phyloP scores from a whole-genome alignment of 2,888 invertebrate species.

The Theretra japonica region DNA sequence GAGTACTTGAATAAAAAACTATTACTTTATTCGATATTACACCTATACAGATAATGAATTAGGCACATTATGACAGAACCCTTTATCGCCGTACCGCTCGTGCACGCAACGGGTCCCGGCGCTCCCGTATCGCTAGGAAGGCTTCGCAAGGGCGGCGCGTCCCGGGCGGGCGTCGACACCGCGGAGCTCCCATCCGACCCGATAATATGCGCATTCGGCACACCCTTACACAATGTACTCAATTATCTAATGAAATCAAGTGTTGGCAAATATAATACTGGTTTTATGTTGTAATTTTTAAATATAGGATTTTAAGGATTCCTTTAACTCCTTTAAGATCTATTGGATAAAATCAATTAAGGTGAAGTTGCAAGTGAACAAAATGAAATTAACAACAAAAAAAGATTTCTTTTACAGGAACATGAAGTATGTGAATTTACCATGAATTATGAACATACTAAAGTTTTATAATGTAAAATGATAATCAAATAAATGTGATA shows the following conservation, averaged over 20 bases:
- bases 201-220: neutral
- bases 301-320: too few species aligned
- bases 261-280: neutral
- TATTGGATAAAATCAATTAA: too few species aligned
- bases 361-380: too few species aligned
- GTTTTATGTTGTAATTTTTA: too few species aligned
- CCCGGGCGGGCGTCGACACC: conserved; percentile 16
- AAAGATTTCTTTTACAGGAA: too few species aligned
- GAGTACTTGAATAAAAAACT: neutral
- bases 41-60: too few species aligned
- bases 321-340: too few species aligned
- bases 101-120: neutral
- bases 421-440: too few species aligned
- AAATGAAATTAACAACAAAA: too few species aligned
- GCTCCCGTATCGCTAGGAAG: neutral
- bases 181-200: neutral
- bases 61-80: neutral
- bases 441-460: too few species aligned
- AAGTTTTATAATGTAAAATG: too few species aligned
- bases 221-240: neutral
- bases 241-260: neutral
- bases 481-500: too few species aligned
- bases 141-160: neutral
- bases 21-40: neutral
- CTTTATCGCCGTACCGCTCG: neutral